Evolutionary conservation across 2,113 vertebrate species (phyloP), one percentile per base, ranked within the genome.

Genomic region (Ia io): DNA sequence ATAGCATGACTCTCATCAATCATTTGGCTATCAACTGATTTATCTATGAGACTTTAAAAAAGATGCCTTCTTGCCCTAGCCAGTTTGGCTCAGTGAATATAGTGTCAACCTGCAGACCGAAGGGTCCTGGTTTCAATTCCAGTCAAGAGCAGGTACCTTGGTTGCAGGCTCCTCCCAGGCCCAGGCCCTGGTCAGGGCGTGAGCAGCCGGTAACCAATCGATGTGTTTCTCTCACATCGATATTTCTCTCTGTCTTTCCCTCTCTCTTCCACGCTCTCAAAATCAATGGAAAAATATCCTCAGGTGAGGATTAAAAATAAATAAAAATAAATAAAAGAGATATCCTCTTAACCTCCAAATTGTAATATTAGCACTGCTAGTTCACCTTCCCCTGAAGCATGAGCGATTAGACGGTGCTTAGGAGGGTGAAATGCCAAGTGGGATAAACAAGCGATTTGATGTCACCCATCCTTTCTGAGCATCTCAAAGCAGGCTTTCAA

Each of bases 401-500:
- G 9, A n/a, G 40, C 56, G 37, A 93, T 77, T 65, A 84, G 40
- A 16, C 77, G n/a, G 2, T 65, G 2, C 20, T 35, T 28, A 56
- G 17, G n/a, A 76, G 1, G 4, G 9, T 65, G 3, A 85, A 73
- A 49, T 28, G 23, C 67, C 87, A 78, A 74, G 25, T 61, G 23
- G 37, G 14, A 71, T 70, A 73, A 92, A 18, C 9, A 67, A 56
- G 1, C 22, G 56, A 23, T 37, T 90, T 47, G 56, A n/a, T n/a
- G n/a, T 79, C 6, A 20, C 20, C 44, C 10, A 28, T 70, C 87
- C 30, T 76, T 90, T 93, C 35, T 79, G 47, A 93, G 18, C 25
- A 73, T 70, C 82, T 94, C 79, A 90, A 97, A 90, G 85, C 8
- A 79, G 71, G 44, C 5, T 84, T 88, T 95, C 35, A 56, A 35